Base-by-base conservation (phyloP, 2,797 vertebrate genomes). In the Nothura maculosa region DNA sequence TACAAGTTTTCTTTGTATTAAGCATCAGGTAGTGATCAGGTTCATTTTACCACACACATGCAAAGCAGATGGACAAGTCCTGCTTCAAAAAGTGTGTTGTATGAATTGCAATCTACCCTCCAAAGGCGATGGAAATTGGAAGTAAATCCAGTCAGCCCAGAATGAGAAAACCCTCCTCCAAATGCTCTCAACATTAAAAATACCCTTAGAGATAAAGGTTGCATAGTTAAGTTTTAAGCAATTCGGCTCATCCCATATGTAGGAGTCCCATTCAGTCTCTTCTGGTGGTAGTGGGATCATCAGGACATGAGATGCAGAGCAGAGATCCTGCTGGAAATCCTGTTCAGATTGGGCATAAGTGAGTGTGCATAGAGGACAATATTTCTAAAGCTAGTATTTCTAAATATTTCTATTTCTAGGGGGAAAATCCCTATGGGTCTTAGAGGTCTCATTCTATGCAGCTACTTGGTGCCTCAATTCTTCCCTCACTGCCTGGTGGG, bases 261-360 rank as follows among this genome's bases (percentile, higher is more conserved):
- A 17, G 5, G 2, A 6, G 27, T 30, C 28, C 40, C 42, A 62
- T 21, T 88, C 21, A 42, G 25, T 12, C 22, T 60, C 13, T 75
- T 40, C 2, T 14, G 11, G 4, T 54, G 13, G 3, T 48, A 47
- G 34, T 22, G 7, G 5, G 24, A 3, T 22, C 27, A 14, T 20
- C 32, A 34, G 60, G 47, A 38, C 68, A 38, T 76, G 72, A 68
- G 74, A 45, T 8, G 7, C 2, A 36, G 43, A 57, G 18, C 19
- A 38, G 43, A 70, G 36, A 30, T 63, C 28, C 16, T 34, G 0
- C 32, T n/a, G 8, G 27, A 69, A 28, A 17, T n/a, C 1, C 3
- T 34, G 9, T 24, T 70, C 22, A 36, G 7, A 54, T 54, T 28
- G 52, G 27, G 67, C 17, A 28, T 52, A 54, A 3, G 20, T 5